These are phyloP conservation scores for Crotalus viridis DNA, from an alignment of 2,113 vertebrate genomes.

Conservation along the genomic window DNA sequence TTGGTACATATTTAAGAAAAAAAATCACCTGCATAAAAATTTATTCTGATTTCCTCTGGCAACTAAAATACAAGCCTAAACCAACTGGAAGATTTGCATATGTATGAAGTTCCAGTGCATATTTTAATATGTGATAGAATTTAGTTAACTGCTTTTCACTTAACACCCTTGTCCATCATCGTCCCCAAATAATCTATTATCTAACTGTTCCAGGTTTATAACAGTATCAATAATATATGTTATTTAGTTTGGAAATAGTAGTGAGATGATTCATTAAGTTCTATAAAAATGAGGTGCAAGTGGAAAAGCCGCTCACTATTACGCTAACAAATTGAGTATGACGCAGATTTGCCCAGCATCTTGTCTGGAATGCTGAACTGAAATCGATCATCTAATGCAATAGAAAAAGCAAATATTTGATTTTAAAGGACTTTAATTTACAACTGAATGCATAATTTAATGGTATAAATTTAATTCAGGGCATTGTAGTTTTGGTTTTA, in stretches of 20 bases:
- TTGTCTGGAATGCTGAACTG: background rate
- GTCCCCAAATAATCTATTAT: background rate
- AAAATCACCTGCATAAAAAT: background rate
- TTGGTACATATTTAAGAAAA: background rate
- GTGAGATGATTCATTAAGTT: constrained; percentile 13
- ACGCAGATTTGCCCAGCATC: background rate
- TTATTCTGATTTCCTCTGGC: background rate
- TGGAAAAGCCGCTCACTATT: background rate
- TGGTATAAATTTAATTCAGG: background rate
- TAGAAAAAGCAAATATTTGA: constrained; percentile 5
- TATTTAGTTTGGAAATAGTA: background rate
- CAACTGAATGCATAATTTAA: background rate
- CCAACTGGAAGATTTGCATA: background rate
- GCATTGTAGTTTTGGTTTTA: background rate
- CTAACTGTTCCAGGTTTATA: background rate
- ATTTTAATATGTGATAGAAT: background rate
- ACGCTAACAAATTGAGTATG: background rate
- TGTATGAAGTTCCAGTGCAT: background rate
- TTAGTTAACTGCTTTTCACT: background rate
- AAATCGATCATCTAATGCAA: background rate
- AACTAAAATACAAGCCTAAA: constrained; percentile 1
- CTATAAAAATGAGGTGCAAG: constrained; percentile 13
- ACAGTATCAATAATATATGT: background rate
- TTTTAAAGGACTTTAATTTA: constrained; percentile 3
- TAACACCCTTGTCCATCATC: background rate